Percentiles rank a stretch among this genome's conserved stretches.
These are phyloP conservation scores for Chiloscyllium plagiosum DNA, from an alignment of 2,113 vertebrate species.

Conservation along the genomic window DNA sequence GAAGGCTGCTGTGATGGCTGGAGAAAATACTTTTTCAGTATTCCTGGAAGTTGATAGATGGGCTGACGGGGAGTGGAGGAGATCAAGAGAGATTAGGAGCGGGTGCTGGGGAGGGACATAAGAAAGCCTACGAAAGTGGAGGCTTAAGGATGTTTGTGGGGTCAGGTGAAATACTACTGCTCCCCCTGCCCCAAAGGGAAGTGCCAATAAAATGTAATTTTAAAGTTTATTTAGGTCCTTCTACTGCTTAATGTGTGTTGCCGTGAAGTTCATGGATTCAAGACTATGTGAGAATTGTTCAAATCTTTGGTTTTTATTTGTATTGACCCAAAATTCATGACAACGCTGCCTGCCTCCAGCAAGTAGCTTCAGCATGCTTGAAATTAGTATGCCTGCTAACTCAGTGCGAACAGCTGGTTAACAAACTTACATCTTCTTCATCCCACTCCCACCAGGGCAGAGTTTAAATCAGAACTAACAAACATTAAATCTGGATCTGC, in stretches of 20 bases:
- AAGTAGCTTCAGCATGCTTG: background rate
- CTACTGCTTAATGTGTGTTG: background rate
- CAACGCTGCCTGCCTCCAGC: accelerated
- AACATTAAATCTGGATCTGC: background rate
- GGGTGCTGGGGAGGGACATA: background rate
- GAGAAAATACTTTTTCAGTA: too few species aligned
- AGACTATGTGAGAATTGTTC: too few species aligned
- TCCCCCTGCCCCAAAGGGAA: background rate
- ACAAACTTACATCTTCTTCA: background rate
- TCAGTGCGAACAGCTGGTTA: background rate
- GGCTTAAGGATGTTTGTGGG: background rate
- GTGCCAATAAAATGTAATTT: background rate
- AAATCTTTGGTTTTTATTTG: background rate
- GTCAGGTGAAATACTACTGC: background rate
- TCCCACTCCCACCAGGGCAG: background rate
- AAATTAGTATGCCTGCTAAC: background rate
- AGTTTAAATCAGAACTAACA: background rate
- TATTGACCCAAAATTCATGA: background rate
- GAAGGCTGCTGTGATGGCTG: background rate
- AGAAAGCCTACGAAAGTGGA: background rate
- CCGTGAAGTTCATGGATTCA: background rate
- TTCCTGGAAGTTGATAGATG: background rate
- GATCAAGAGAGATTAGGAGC: background rate
- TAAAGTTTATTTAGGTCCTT: background rate
- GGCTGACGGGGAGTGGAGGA: too few species aligned